A percentile compares a stretch with the other conserved stretches of the same genome.
phyloP scores from a whole-genome alignment of 2,797 vertebrate species.

The Pipistrellus pygmaeus region DNA sequence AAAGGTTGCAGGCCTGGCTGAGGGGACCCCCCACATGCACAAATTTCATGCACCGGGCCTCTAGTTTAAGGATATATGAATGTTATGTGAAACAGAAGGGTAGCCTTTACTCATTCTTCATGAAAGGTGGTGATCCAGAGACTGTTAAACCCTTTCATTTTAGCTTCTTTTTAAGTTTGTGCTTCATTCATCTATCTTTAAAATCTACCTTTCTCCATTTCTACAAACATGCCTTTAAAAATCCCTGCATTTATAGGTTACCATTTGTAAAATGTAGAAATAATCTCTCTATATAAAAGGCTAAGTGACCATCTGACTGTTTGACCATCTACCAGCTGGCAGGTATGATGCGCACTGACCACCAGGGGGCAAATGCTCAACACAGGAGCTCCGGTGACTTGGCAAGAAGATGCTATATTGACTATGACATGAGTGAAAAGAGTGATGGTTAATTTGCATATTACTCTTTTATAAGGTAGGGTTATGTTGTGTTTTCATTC shows the following conservation, averaged over 20 bases:
- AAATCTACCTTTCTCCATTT: neutral
- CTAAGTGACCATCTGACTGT: too few species aligned
- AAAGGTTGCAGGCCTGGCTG: too few species aligned
- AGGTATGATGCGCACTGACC: too few species aligned
- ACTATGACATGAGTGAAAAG: too few species aligned
- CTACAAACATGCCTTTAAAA: neutral
- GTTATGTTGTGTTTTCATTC: neutral
- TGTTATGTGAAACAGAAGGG: neutral
- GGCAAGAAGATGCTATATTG: too few species aligned
- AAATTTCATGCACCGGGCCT: too few species aligned
- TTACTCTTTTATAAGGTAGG: neutral
- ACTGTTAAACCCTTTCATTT: neutral
- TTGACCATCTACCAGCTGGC: too few species aligned
- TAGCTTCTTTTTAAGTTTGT: neutral
- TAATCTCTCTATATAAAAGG: neutral
- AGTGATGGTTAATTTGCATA: too few species aligned
- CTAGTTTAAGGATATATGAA: neutral
- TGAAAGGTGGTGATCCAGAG: neutral
- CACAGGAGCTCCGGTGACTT: too few species aligned
- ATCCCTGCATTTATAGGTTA: neutral
- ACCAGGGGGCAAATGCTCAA: too few species aligned
- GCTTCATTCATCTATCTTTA: slow-evolving; percentile 35
- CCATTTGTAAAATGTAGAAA: neutral
- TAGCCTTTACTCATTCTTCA: neutral
- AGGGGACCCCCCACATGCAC: too few species aligned